These are phyloP conservation scores for Perca flavescens DNA, from an alignment of 2,113 vertebrate species.

Conservation along the genomic window DNA sequence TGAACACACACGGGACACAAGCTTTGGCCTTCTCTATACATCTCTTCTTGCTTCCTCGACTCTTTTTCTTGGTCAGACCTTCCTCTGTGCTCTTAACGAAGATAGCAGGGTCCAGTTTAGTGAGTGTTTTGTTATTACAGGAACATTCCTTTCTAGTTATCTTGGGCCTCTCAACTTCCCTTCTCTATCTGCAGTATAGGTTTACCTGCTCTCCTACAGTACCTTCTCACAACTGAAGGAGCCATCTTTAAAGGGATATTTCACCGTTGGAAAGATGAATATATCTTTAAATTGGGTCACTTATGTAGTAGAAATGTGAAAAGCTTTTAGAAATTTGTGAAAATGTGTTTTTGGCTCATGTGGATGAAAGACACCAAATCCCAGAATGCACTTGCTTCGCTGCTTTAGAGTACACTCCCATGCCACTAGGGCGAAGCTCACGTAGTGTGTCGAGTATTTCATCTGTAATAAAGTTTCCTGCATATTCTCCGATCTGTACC, in stretches of 20 bases:
- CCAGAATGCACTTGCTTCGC: too few relatives aligned
- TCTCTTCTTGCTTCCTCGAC: slow-evolving; percentile 30
- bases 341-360: too few relatives aligned
- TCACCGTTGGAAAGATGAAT: too few relatives aligned
- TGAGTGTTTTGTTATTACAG: slow-evolving; percentile 72
- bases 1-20: slow-evolving; percentile 26
- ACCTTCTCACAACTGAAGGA: slow-evolving; percentile 30
- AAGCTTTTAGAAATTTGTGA: too few relatives aligned
- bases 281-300: too few relatives aligned
- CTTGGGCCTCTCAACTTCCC: slow-evolving; percentile 67
- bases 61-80: slow-evolving; percentile 37
- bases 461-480: too few relatives aligned
- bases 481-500: too few relatives aligned
- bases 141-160: slow-evolving; percentile 72
- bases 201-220: slow-evolving; percentile 54
- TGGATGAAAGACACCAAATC: too few relatives aligned
- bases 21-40: slow-evolving; percentile 15
- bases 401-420: too few relatives aligned
- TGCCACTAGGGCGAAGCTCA: too few relatives aligned
- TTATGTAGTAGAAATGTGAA: too few relatives aligned
- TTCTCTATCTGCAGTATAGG: slow-evolving; percentile 43
- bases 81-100: slow-evolving; percentile 61
- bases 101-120: slow-evolving; percentile 68
- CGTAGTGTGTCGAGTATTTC: too few relatives aligned
- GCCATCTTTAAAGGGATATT: background rate